Base-by-base conservation (phyloP, 1,140 invertebrate genomes). In the Helicoverpa armigera region DNA sequence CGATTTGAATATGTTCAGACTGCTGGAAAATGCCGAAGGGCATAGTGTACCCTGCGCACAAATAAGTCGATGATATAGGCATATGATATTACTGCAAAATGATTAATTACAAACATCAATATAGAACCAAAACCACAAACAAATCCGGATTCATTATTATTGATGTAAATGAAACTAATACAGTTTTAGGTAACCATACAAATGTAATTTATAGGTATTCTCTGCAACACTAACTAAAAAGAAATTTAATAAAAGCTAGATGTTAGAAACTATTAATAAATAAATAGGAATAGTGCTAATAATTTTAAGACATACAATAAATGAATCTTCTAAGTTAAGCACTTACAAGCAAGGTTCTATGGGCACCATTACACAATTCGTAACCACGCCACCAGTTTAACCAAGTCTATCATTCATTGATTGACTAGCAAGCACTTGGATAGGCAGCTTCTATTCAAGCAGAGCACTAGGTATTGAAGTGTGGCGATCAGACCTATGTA, bases 381-480 rank as follows among this genome's bases (percentile, higher is more conserved):
- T 16, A 67, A 67, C 16, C 53, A n/a, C 16, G 63, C 16, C 16
- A 48, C 35, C n/a, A 18, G 65, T 16, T 3, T 12, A 3, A 60
- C 58, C 35, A 10, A 18, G 65, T 16, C 12, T 12, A 4, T 31
- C 58, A 50, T 23, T 16, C 43, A 69, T 69, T 69, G 65, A 69
- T 69, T 50, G 43, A 50, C n/a, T 50, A 50, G 35, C 43, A 50
- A 12, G 12, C 43, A 69, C 65, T 50, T 51, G 16, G 43, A 69
- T n/a, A 13, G 65, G 13, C 58, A 29, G n/a, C 18, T 50, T 48
- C 14, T 18, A 65, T 65, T 65, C 63, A 65, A 65, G 14, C 63
- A 67, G 63, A 67, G n/a, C 63, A n/a, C 5, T 67, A 67, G 63
- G 63, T 48, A 67, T 67, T 67, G 63, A 67, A 67, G 35, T 67